phyloP scores from a whole-genome alignment of 2,888 invertebrate genomes.

The Drosophila prolongata region DNA sequence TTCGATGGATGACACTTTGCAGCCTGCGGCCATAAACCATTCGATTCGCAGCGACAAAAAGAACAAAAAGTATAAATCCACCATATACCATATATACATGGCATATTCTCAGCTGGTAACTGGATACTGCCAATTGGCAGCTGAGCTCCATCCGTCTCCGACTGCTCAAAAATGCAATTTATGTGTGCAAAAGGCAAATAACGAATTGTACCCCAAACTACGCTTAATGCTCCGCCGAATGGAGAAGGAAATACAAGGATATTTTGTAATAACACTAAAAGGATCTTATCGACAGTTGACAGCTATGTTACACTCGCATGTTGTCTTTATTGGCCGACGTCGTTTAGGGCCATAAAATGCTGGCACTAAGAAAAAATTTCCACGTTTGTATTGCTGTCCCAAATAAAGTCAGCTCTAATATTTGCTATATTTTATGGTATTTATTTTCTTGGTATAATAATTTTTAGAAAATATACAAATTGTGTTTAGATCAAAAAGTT shows the following conservation, averaged over 20 bases:
- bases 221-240: conserved; percentile 52
- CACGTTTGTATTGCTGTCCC: neutral
- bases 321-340: conserved; percentile 18
- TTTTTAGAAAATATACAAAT: too few relatives aligned
- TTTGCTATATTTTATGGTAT: too few relatives aligned
- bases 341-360: conserved; percentile 49
- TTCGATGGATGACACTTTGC: conserved; percentile 75
- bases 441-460: too few relatives aligned
- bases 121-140: conserved; percentile 39
- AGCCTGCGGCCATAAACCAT: conserved; percentile 74
- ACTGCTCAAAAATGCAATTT: conserved; percentile 79
- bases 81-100: conserved; percentile 12
- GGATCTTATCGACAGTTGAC: conserved; percentile 55
- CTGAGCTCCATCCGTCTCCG: conserved; percentile 51
- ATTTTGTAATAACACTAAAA: conserved; percentile 77
- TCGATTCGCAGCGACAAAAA: conserved; percentile 55
- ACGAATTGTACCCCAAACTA: conserved; percentile 78
- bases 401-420: too few relatives aligned
- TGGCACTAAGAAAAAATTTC: neutral
- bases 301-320: conserved; percentile 15
- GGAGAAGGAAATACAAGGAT: conserved; percentile 35
- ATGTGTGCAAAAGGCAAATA: conserved; percentile 69
- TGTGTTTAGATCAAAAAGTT: too few relatives aligned
- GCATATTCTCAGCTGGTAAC: conserved; percentile 10
- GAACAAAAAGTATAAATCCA: conserved; percentile 27